Conservation (phyloP, 2,888 invertebrate genomes). For the Iphiclides podalirius region DNA sequence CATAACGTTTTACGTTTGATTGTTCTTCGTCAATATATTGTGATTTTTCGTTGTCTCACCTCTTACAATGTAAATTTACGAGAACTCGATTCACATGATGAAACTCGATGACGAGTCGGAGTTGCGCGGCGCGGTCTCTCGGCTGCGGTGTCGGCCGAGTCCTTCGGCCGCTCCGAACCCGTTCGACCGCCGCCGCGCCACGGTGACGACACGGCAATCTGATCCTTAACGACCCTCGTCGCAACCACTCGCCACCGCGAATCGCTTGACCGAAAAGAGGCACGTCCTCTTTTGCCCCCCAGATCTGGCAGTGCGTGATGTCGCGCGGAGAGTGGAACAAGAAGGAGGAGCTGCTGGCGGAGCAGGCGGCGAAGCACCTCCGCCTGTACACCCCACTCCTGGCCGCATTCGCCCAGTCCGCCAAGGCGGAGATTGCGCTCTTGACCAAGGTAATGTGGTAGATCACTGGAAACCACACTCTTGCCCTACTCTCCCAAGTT, state of each 20-base stretch:
- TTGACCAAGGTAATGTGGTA: conserved; percentile 84
- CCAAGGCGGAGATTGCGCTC: conserved; percentile 92
- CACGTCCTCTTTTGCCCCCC: no score
- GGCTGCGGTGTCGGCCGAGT: conserved; percentile 51
- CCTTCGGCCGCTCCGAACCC: conserved; percentile 43
- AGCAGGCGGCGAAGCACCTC: conserved; percentile 95
- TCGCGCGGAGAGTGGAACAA: conserved; percentile 98
- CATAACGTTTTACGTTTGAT: no score
- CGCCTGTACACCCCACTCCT: conserved; percentile 92
- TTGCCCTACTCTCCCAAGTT: no score
- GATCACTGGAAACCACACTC: no score
- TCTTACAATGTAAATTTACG: no score
- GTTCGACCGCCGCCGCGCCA: conserved; percentile 31
- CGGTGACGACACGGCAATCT: conserved; percentile 70
- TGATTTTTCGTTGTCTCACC: no score
- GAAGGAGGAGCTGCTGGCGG: conserved; percentile 97
- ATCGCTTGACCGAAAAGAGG: no score
- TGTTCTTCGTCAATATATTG: no score
- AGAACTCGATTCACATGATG: conserved; percentile 67
- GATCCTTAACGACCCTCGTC: no score
- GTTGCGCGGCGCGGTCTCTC: conserved; percentile 34
- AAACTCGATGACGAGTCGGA: conserved; percentile 79
- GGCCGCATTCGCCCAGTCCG: conserved; percentile 91
- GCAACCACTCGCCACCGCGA: no score
- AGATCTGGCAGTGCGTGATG: conserved; percentile 98